Percentiles rank a stretch among this genome's conserved stretches.
These are phyloP conservation scores for Phataginus tetradactyla DNA, from an alignment of 2,797 vertebrate species.

Conservation along the genomic window DNA sequence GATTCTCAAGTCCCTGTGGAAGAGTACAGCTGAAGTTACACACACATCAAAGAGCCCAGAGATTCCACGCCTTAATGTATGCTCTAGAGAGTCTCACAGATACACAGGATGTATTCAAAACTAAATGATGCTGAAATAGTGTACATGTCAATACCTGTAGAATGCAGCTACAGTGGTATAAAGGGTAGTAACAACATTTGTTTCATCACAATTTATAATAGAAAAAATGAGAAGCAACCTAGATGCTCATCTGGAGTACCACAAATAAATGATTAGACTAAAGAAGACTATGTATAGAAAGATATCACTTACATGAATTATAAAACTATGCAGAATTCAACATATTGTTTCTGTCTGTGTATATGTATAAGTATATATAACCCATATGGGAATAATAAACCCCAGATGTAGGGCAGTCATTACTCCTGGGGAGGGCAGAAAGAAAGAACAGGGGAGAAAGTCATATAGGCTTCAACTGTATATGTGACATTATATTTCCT, in stretches of 20 bases:
- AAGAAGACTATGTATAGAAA: neutral
- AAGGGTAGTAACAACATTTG: neutral
- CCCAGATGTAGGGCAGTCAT: neutral
- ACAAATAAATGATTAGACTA: neutral
- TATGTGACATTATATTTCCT: neutral
- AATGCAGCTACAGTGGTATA: neutral
- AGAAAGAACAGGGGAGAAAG: neutral
- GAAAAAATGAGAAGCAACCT: neutral
- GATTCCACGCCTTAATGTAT: neutral
- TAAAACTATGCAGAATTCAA: neutral
- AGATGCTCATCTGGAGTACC: neutral
- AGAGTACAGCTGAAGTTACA: neutral
- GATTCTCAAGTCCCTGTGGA: neutral
- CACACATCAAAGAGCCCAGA: neutral
- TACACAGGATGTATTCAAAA: neutral
- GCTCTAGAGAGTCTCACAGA: neutral
- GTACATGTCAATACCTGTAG: neutral
- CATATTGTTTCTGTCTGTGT: neutral
- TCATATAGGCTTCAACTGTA: neutral
- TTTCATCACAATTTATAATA: neutral
- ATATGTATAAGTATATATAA: neutral
- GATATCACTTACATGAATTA: neutral
- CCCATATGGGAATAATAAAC: neutral
- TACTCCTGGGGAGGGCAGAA: neutral
- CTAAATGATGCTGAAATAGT: neutral